A percentile compares a stretch with the other conserved stretches of the same genome.
Evolutionary conservation across 2,888 invertebrate genomes (phyloP).

Genomic region (Hypselothyrea guttata): DNA sequence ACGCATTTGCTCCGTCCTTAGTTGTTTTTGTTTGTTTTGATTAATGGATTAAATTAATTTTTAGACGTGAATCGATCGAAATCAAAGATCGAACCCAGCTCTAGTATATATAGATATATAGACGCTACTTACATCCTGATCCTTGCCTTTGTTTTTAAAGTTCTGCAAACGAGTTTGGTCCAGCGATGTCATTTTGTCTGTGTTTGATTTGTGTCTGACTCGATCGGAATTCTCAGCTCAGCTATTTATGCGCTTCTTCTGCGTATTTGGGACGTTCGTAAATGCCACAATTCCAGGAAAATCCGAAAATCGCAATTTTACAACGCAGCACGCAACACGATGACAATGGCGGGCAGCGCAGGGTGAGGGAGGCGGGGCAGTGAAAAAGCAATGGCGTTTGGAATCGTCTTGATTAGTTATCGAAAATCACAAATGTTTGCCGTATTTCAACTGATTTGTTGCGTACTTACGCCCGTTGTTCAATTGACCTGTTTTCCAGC

Average conservation of each 20-base stretch:
- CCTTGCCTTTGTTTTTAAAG: constrained; percentile 99
- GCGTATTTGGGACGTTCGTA: too few species aligned
- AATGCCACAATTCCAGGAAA: background rate
- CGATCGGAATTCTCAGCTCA: constrained; percentile 22
- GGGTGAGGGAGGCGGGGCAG: constrained; percentile 40
- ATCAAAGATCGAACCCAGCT: too few species aligned
- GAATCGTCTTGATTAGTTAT: constrained; percentile 34
- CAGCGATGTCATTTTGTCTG: constrained; percentile 75
- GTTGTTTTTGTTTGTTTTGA: too few species aligned
- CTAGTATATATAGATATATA: background rate
- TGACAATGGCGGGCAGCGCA: constrained; percentile 47
- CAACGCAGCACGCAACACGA: constrained; percentile 57
- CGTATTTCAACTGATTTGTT: too few species aligned
- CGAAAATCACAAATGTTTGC: background rate
- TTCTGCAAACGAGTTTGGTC: constrained; percentile 90
- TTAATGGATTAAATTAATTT: too few species aligned
- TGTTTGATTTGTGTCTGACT: constrained; percentile 25
- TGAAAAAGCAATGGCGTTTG: constrained; percentile 70
- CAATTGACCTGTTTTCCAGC: constrained; percentile 16
- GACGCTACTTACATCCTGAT: constrained; percentile 94
- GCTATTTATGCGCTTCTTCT: too few species aligned
- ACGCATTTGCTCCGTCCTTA: too few species aligned
- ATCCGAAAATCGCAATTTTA: constrained; percentile 62
- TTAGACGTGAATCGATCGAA: too few species aligned
- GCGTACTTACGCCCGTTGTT: constrained; percentile 54